Evolutionary conservation across 2,888 invertebrate species (phyloP), one percentile per base, ranked within the genome.

Genomic region (Hirtodrosophila cameraria): DNA sequence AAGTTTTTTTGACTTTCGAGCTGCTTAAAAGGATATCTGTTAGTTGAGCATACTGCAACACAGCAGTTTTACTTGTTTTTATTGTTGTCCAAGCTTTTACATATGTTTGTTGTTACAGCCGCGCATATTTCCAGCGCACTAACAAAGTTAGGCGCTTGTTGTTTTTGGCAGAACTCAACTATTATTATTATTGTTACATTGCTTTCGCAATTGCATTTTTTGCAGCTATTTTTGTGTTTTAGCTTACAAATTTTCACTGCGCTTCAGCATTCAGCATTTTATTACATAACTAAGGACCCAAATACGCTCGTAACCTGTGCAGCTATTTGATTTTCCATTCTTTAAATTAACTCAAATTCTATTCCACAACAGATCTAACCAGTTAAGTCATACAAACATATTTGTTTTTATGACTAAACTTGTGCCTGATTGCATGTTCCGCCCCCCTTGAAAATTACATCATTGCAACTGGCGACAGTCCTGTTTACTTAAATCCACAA

Each of bases 401-500:
- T 38, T 16, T 27, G n/a, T n/a, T n/a, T n/a, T n/a, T n/a, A n/a
- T n/a, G n/a, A n/a, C n/a, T n/a, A n/a, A n/a, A n/a, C n/a, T n/a
- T n/a, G n/a, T n/a, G n/a, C n/a, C n/a, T n/a, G 45, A 8, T 12
- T 13, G 31, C 16, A 13, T 31, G 13, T n/a, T 16, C n/a, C 12
- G 27, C 12, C 27, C 15, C 25, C n/a, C 39, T 12, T 8, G 55
- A 42, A 42, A 42, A 41, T 48, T n/a, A 62, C 41, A 46, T 43
- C 39, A 45, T 48, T 59, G 59, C 67, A 64, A 58, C 67, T 66
- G 65, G 73, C 53, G 64, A 64, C 74, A 66, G 64, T 72, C 60
- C 64, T 79, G 72, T 78, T 81, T 75, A 73, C 78, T 80, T 62
- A 68, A 81, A 75, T 70, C 55, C 59, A 66, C 67, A 75, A 61